These are phyloP conservation scores for Coracopsis vasa DNA, from an alignment of 2,113 vertebrate genomes.

Conservation along the genomic window DNA sequence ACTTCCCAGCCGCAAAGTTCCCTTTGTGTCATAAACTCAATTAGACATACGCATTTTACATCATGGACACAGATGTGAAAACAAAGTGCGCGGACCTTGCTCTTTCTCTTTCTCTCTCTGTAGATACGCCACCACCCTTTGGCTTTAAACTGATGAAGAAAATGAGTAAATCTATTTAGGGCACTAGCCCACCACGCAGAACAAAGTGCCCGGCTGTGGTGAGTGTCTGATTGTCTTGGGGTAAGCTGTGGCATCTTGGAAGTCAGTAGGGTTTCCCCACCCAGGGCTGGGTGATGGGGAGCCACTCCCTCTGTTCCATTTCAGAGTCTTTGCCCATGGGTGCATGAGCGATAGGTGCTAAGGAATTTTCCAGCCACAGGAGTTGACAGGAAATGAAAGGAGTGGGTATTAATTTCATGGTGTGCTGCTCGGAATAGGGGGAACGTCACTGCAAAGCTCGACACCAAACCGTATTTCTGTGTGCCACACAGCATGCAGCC, in stretches of 20 bases:
- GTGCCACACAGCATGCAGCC: constrained; percentile 56
- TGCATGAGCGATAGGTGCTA: constrained; percentile 20
- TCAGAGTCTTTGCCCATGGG: neutral
- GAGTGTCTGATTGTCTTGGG: neutral
- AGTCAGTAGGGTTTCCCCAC: neutral
- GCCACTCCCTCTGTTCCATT: neutral
- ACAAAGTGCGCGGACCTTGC: neutral
- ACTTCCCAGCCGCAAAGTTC: constrained; percentile 64
- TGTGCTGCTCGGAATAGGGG: neutral
- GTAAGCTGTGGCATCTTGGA: neutral
- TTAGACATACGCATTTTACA: constrained; percentile 60
- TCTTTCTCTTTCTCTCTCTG: neutral
- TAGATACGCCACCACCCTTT: neutral
- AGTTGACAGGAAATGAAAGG: constrained; percentile 68
- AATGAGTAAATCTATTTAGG: neutral
- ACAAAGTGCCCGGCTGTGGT: neutral
- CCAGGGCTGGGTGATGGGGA: neutral
- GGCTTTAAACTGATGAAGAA: neutral
- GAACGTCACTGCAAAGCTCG: neutral
- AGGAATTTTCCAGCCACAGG: constrained; percentile 55
- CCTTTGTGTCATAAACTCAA: constrained; percentile 74
- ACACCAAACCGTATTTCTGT: neutral
- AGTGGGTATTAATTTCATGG: constrained; percentile 54
- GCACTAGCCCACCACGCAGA: neutral
- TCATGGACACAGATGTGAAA: constrained; percentile 50